Evolutionary conservation across 2,797 vertebrate species (phyloP).

Genomic region (Coregonus suidteri): DNA sequence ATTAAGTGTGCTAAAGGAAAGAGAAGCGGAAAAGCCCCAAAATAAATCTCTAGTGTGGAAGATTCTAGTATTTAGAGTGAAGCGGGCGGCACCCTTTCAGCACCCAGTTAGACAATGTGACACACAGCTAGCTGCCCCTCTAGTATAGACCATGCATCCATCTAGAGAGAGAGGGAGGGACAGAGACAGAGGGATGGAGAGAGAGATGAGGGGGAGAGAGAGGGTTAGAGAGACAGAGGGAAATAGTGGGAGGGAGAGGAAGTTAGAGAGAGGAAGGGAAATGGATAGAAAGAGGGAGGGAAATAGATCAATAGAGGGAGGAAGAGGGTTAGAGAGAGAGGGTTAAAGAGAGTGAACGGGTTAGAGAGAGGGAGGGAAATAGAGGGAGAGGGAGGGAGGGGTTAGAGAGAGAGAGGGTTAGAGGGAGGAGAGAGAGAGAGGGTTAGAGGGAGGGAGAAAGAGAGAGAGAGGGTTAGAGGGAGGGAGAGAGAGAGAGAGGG

Average conservation of each 20-base stretch:
- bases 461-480: no score
- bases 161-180: slow-evolving; percentile 29
- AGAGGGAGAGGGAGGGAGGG: no score
- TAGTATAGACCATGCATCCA: slow-evolving; percentile 42
- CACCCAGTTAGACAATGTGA: slow-evolving; percentile 33
- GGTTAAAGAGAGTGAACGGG: no score
- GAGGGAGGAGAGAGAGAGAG: no score
- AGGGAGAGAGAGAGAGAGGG: no score
- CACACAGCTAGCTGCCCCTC: slow-evolving; percentile 52
- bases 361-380: neutral
- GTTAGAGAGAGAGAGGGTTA: no score
- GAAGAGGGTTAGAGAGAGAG: slow-evolving; percentile 13
- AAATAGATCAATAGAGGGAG: no score
- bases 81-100: slow-evolving; percentile 38
- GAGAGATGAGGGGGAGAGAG: neutral
- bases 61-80: slow-evolving; percentile 24
- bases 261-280: no score
- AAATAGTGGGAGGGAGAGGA: no score
- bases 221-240: neutral
- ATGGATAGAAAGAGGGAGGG: no score
- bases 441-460: no score
- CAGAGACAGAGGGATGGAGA: slow-evolving; percentile 4
- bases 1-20: neutral
- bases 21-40: neutral
- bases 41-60: slow-evolving; percentile 20